Evolutionary conservation across 2,797 vertebrate species (phyloP).

Genomic region (Gephyroberyx darwinii): DNA sequence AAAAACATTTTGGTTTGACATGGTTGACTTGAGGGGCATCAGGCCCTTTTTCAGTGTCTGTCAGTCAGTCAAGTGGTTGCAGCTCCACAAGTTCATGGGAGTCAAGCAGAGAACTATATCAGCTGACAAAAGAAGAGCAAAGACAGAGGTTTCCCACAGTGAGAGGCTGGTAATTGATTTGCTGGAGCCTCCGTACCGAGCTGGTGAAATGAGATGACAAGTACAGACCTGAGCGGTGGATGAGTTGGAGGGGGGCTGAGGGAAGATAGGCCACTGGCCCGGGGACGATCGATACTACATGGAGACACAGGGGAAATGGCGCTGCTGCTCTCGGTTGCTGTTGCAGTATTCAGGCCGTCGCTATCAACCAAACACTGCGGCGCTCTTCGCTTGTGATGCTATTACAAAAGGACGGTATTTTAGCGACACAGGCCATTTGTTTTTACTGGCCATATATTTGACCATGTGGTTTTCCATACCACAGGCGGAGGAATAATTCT

Average conservation of each 20-base stretch:
- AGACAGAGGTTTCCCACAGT: constrained; percentile 16
- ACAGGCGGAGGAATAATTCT: constrained; percentile 40
- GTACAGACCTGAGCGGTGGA: constrained; percentile 45
- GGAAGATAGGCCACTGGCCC: constrained; percentile 22
- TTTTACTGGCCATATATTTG: constrained; percentile 53
- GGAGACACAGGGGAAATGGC: constrained; percentile 46
- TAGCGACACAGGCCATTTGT: constrained; percentile 48
- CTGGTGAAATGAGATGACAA: constrained; percentile 57
- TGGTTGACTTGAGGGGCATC: not conserved
- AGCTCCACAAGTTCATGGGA: constrained; percentile 16
- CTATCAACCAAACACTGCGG: constrained; percentile 32
- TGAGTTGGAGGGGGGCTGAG: not conserved
- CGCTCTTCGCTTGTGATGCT: constrained; percentile 33
- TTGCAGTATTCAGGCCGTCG: constrained; percentile 15
- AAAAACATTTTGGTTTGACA: not conserved
- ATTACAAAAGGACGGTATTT: constrained; percentile 39
- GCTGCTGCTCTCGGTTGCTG: constrained; percentile 51
- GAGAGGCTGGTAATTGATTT: constrained; percentile 68
- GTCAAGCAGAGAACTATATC: constrained; percentile 16
- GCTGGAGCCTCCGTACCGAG: constrained; percentile 41
- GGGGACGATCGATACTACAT: constrained; percentile 59
- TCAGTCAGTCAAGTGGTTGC: not conserved
- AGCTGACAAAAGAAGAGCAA: constrained; percentile 17
- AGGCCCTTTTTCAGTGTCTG: not conserved
- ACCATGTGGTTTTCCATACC: constrained; percentile 49